phyloP scores from a whole-genome alignment of 1,140 invertebrate genomes.

The Anagrus nilaparvatae region DNA sequence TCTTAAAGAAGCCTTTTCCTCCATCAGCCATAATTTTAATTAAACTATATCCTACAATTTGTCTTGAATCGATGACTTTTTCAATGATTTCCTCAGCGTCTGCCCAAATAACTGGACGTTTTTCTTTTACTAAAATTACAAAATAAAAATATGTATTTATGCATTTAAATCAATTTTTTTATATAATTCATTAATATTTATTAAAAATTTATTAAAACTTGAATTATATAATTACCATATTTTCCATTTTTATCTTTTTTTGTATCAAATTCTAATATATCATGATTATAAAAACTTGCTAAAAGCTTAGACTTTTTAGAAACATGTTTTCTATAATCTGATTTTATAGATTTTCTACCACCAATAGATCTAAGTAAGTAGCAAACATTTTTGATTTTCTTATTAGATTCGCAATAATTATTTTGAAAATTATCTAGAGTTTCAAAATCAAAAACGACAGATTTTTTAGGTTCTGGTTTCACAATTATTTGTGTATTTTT shows the following conservation, averaged over 20 bases:
- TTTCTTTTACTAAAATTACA: not conserved
- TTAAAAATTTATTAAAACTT: no score
- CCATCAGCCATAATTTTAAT: slow-evolving; percentile 7
- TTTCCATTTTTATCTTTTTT: not conserved
- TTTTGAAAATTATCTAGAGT: slow-evolving; percentile 1
- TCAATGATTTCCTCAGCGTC: slow-evolving; percentile 2
- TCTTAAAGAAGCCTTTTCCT: slow-evolving; percentile 6
- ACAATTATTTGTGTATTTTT: no score
- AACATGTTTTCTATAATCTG: slow-evolving; percentile 2
- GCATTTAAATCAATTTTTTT: no score
- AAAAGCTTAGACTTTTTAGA: not conserved
- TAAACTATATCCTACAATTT: not conserved
- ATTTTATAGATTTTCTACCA: slow-evolving; percentile 1
- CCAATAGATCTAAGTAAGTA: not conserved
- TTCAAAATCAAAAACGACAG: not conserved
- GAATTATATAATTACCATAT: no score
- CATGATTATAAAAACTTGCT: not conserved
- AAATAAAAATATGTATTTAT: no score
- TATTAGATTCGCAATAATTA: no score
- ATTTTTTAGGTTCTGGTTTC: not conserved
- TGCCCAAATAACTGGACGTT: slow-evolving; percentile 1
- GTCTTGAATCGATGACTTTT: not conserved
- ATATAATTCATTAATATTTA: no score
- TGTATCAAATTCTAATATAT: not conserved
- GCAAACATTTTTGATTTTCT: not conserved